Base-by-base conservation (phyloP, 2,888 invertebrate genomes). In the Lordiphosa andalusiaca region DNA sequence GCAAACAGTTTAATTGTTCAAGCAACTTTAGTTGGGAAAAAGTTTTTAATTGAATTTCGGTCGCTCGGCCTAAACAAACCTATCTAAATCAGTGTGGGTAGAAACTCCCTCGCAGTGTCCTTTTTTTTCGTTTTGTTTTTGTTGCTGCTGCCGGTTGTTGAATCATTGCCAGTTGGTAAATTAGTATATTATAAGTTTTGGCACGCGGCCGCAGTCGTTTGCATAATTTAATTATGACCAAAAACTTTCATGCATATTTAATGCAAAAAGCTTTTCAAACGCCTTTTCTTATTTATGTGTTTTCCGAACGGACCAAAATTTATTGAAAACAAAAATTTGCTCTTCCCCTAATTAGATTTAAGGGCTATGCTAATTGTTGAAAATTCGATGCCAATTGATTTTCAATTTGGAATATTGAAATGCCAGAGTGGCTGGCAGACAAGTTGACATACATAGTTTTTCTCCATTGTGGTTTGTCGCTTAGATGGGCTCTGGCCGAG, bases 141-240 rank as follows among this genome's bases (percentile, higher is more conserved):
- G 3, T 30, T 30, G 30, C 25, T 30, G 30, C 25, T 25, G 25
- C 25, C 25, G 25, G 25, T 25, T 30, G 44, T 83, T 83, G 84
- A 84, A 77, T 62, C 56, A 58, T 75, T 80, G 82, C 84, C 84
- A 82, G 82, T 68, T 76, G 56, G 54, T 72, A 76, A 82, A 75
- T 77, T 73, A 69, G 71, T 71, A 71, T 68, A 82, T 77, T 77
- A 67, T 71, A 71, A 74, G 68, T 82, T 82, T 75, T 81, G 80
- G 80, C 80, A 80, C 71, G 76, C 77, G 61, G 73, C 67, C 69
- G 63, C 71, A 69, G 58, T 62, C 58, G 66, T 49, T 77, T 74
- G 67, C 69, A 75, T 83, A 84, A 84, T 83, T 82, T 58, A 80
- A 82, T 82, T 82, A 82, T 67, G 67, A 63, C 50, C 35, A 44